Conservation (phyloP, 2,888 invertebrate species). For the Pammene fasciana region DNA sequence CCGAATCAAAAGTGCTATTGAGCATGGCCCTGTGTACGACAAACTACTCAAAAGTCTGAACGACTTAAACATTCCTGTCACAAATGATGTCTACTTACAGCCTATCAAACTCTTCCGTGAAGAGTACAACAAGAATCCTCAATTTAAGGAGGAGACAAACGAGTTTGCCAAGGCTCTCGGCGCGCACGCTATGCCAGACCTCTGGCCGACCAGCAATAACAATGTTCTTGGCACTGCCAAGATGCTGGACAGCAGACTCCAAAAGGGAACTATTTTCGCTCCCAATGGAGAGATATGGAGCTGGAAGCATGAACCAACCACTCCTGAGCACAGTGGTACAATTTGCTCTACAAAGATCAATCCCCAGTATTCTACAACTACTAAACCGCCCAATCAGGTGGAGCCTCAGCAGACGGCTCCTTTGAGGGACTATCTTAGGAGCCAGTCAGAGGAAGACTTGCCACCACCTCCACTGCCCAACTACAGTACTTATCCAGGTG, state of each 20-base stretch:
- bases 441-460: constrained; percentile 70
- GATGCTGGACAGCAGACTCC: constrained; percentile 70
- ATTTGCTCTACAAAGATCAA: constrained; percentile 77
- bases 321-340: constrained; percentile 75
- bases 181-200: constrained; percentile 73
- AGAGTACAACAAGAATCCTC: constrained; percentile 80
- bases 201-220: constrained; percentile 72
- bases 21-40: constrained; percentile 84
- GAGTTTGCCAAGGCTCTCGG: constrained; percentile 78
- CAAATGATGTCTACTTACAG: constrained; percentile 80
- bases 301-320: constrained; percentile 79
- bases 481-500: constrained; percentile 76
- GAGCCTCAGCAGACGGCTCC: constrained; percentile 77
- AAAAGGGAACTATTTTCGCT: constrained; percentile 79
- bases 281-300: constrained; percentile 82
- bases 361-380: constrained; percentile 75
- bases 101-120: constrained; percentile 83
- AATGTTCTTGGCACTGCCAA: constrained; percentile 74
- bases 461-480: constrained; percentile 76
- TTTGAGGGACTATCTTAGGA: constrained; percentile 69
- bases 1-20: constrained; percentile 83
- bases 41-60: constrained; percentile 81
- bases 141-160: constrained; percentile 81
- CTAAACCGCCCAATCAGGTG: constrained; percentile 72
- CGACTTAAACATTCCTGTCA: constrained; percentile 78